Percentiles rank a stretch among this genome's conserved stretches.
Conservation (phyloP, 2,888 invertebrate genomes). For the Eubasilissa splendida region DNA sequence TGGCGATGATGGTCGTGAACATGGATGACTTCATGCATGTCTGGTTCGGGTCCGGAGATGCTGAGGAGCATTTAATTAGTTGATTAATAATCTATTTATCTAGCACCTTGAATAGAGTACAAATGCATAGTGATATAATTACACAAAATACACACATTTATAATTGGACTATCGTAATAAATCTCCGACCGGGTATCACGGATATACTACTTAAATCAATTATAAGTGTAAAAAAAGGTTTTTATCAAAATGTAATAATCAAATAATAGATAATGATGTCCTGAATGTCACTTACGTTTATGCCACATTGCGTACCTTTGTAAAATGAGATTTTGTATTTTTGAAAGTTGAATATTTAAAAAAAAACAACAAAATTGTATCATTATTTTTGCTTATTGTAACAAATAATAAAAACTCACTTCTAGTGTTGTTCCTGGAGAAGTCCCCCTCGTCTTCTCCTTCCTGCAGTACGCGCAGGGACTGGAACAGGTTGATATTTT, state of each 20-base stretch:
- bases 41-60: constrained; percentile 66
- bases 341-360: too few species aligned
- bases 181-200: too few species aligned
- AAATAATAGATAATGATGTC: too few species aligned
- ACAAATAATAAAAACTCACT: constrained; percentile 24
- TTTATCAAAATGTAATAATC: too few species aligned
- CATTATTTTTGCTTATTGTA: background rate
- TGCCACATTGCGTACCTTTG: too few species aligned
- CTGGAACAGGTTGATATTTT: constrained; percentile 92
- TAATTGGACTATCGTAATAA: background rate
- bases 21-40: constrained; percentile 79
- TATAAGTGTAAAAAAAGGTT: too few species aligned
- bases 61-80: constrained; percentile 39
- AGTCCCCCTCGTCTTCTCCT: constrained; percentile 81
- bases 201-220: too few species aligned
- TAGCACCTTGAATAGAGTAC: background rate
- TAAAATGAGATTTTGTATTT: too few species aligned
- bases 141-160: background rate
- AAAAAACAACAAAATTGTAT: too few species aligned
- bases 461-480: constrained; percentile 90
- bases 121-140: background rate
- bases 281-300: too few species aligned
- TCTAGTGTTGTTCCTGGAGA: constrained; percentile 61
- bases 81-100: background rate
- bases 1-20: constrained; percentile 79